Evolutionary conservation across 2,797 vertebrate genomes (phyloP).

Genomic region (Ispidina picta): DNA sequence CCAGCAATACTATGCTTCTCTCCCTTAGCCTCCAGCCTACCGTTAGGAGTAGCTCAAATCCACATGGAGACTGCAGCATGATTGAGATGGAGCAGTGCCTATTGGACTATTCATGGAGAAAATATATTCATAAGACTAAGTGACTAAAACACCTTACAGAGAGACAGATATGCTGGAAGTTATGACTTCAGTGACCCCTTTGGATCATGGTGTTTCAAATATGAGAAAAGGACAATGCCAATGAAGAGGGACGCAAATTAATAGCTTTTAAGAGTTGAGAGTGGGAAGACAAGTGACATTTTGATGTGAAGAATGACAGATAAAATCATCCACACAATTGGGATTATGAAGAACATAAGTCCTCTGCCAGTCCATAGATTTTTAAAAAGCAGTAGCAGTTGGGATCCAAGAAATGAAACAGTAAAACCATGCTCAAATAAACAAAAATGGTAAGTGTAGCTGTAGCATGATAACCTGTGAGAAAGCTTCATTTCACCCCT

Average conservation of each 20-base stretch:
- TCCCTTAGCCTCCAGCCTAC: not conserved
- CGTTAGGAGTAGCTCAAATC: not conserved
- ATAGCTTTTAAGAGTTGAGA: constrained; percentile 32
- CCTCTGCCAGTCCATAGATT: constrained; percentile 1
- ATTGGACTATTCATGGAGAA: not conserved
- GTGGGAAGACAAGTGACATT: constrained; percentile 30
- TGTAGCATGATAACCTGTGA: not conserved
- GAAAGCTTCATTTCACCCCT: not conserved
- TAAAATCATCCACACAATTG: constrained; percentile 32
- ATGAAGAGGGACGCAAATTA: constrained; percentile 26
- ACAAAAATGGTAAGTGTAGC: not conserved
- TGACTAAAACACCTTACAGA: not conserved
- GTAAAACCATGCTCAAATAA: constrained; percentile 17
- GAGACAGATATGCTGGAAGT: not conserved
- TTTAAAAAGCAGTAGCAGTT: not conserved
- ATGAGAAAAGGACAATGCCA: not conserved
- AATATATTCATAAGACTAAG: not conserved
- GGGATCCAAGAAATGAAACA: constrained; percentile 18
- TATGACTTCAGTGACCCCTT: not conserved
- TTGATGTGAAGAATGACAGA: constrained; percentile 29
- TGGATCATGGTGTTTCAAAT: not conserved
- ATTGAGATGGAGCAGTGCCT: not conserved
- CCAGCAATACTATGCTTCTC: not conserved
- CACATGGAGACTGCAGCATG: not conserved
- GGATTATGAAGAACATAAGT: constrained; percentile 27